Base-by-base conservation (phyloP, 2,113 vertebrate genomes). In the Hyperopisus bebe region DNA sequence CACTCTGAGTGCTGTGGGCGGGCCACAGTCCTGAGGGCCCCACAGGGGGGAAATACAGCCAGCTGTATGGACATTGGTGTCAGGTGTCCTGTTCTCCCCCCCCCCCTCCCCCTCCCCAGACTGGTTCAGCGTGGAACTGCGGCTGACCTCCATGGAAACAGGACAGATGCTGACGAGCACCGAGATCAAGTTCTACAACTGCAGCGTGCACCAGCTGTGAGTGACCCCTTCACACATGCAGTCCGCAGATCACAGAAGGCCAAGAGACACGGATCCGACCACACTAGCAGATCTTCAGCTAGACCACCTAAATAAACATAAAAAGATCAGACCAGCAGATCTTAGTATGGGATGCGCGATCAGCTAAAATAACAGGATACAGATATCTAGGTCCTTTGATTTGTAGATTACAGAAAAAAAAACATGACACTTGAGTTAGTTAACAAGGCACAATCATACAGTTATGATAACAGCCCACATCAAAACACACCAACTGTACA, bases 111-210 rank as follows among this genome's bases (percentile, higher is more conserved):
- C 89, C 58, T 42, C 31, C 35, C 35, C 95, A 99, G 98, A 98
- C 94, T 99, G 97, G 97, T 97, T 97, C 1, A 96, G 97, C 0
- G 95, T 99, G 9, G 96, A 97, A 90, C 95, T 99, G 44, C 96
- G 96, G 91, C 96, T 99, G 90, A 97, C 97, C 92, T 98, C 98
- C 3, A 96, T 92, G 93, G 98, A 99, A 95, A 99, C 98, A 0
- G 97, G 97, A 87, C 97, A 96, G 94, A 98, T 94, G 88, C 97
- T 99, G 42, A 97, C 97, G 95, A 99, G 97, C 96, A 99, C 98
- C 0, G 97, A 98, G 94, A 98, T 99, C 96, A 98, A 98, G 93
- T 99, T 99, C 95, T 99, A 98, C 96, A 99, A 99, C 96, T 99
- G 98, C 97, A 99, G 98, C 3, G 97, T 97, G 83, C 98, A 99